These are phyloP conservation scores for Bugulina stolonifera DNA, from an alignment of 2,888 invertebrate species.

Conservation along the genomic window DNA sequence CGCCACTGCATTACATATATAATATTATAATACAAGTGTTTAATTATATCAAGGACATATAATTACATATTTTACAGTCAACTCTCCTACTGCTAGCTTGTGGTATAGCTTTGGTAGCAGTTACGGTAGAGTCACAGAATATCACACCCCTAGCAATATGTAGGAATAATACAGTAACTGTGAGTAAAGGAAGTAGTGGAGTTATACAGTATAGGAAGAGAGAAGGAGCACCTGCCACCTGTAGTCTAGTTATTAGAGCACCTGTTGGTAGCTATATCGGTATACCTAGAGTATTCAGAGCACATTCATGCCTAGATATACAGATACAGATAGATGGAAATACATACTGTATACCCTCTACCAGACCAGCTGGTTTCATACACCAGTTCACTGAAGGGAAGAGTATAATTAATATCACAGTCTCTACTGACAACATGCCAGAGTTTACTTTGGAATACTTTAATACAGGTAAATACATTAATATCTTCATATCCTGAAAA, in stretches of 20 bases:
- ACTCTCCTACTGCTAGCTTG: no score
- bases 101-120: no score
- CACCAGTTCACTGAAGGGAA: background rate
- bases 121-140: no score
- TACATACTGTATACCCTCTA: background rate
- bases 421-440: background rate
- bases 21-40: no score
- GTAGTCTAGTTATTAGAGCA: background rate
- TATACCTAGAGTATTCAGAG: background rate
- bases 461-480: background rate
- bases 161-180: background rate
- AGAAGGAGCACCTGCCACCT: background rate
- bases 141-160: background rate
- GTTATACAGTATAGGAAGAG: background rate
- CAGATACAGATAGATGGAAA: background rate
- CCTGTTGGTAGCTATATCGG: background rate
- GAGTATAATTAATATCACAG: background rate
- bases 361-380: background rate
- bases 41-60: no score
- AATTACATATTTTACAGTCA: no score
- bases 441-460: background rate
- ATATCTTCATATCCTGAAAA: no score
- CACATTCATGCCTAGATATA: background rate
- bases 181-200: background rate
- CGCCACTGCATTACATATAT: no score